These are phyloP conservation scores for Lasiurus borealis DNA, from an alignment of 2,113 vertebrate species.

Conservation along the genomic window DNA sequence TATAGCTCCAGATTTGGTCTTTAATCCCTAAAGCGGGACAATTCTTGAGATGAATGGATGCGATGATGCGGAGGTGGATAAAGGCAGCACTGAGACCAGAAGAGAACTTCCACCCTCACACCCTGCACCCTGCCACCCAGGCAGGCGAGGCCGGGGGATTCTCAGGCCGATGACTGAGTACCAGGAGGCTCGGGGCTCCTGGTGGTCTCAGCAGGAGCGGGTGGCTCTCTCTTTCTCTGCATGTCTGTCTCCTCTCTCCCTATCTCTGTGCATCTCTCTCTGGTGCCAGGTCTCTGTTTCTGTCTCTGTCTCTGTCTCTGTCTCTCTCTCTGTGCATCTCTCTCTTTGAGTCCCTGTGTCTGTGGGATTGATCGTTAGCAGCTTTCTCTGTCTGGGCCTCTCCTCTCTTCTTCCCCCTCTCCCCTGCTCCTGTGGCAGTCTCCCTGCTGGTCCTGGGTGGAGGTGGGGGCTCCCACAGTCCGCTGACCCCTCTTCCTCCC, in stretches of 20 bases:
- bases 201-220: background rate
- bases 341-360: background rate
- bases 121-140: rapidly evolving
- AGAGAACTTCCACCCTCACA: background rate
- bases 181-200: rapidly evolving
- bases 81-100: background rate
- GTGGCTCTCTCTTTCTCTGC: background rate
- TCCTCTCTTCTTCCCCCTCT: background rate
- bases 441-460: background rate
- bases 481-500: background rate
- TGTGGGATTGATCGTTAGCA: background rate
- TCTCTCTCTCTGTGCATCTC: constrained; percentile 36
- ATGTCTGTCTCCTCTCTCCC: background rate
- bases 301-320: too few species aligned
- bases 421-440: background rate
- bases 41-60: background rate
- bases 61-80: rapidly evolving
- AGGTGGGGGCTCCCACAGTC: background rate
- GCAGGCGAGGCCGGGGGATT: background rate
- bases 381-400: background rate
- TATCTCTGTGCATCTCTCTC: background rate
- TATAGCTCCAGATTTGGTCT: too few species aligned
- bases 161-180: rapidly evolving
- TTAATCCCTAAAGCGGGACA: background rate
- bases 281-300: background rate